Evolutionary conservation across 2,113 vertebrate species (phyloP).

Genomic region (Brachionichthys hirsutus): DNA sequence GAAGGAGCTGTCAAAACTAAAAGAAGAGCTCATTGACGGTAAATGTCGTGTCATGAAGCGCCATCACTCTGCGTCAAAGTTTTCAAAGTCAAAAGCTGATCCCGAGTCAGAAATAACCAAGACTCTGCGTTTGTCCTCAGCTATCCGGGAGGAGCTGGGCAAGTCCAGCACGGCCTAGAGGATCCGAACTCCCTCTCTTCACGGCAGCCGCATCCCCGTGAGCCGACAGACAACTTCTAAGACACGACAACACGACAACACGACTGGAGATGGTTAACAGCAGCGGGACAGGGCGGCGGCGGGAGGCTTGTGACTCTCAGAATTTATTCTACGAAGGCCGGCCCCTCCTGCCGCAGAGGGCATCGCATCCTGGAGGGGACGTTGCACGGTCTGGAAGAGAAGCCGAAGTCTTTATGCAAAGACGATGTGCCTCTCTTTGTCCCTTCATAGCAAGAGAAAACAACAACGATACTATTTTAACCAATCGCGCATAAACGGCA

Average conservation of each 20-base stretch:
- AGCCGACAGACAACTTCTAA: slow-evolving; percentile 71
- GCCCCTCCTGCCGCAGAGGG: slow-evolving; percentile 14
- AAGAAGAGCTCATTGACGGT: slow-evolving; percentile 99
- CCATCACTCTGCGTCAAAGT: background rate
- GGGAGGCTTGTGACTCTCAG: slow-evolving; percentile 70
- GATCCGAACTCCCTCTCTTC: slow-evolving; percentile 56
- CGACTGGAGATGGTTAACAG: slow-evolving; percentile 54
- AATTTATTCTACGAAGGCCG: background rate
- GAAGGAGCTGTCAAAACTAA: slow-evolving; percentile 96
- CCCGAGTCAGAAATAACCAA: too few relatives aligned
- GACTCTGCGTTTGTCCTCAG: slow-evolving; percentile 71
- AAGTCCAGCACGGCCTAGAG: slow-evolving; percentile 92
- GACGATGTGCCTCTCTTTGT: slow-evolving; percentile 72
- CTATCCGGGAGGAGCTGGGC: slow-evolving; percentile 96
- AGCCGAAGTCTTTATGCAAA: slow-evolving; percentile 85
- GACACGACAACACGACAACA: slow-evolving; percentile 61
- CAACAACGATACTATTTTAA: slow-evolving; percentile 62
- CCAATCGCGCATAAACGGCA: slow-evolving; percentile 8
- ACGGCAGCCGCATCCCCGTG: slow-evolving; percentile 72
- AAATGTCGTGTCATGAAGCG: slow-evolving; percentile 45
- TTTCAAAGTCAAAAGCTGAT: too few relatives aligned
- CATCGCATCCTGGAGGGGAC: slow-evolving; percentile 67
- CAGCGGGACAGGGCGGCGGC: slow-evolving; percentile 53
- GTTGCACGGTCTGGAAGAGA: slow-evolving; percentile 73
- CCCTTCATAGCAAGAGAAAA: slow-evolving; percentile 69